These are phyloP conservation scores for Andrena chrysosceles DNA, from an alignment of 2,888 invertebrate species.

Conservation along the genomic window DNA sequence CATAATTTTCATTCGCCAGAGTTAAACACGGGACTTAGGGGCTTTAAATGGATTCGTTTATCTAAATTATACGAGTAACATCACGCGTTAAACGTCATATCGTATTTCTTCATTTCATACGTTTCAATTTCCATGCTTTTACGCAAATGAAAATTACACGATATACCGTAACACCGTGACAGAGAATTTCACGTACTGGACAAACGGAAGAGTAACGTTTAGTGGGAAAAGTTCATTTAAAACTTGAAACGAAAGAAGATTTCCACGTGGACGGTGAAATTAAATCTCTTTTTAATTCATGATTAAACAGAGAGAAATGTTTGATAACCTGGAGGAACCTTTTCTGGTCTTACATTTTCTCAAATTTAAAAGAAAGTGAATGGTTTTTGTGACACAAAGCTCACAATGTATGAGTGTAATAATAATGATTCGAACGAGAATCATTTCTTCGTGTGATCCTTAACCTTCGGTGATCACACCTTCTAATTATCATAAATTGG, in stretches of 20 bases:
- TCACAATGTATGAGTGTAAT: too few species aligned
- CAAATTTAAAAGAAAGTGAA: background rate
- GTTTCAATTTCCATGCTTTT: background rate
- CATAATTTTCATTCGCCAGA: too few species aligned
- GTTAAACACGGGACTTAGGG: too few species aligned
- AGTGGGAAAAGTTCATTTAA: background rate
- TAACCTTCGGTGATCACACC: too few species aligned
- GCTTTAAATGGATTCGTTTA: too few species aligned
- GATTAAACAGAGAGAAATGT: background rate
- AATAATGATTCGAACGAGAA: too few species aligned
- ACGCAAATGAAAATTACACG: background rate
- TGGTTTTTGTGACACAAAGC: background rate
- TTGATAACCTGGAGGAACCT: background rate
- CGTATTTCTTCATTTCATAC: background rate
- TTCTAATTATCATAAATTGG: too few species aligned
- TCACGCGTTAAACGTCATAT: background rate
- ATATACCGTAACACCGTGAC: background rate
- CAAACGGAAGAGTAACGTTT: background rate
- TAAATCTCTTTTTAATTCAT: background rate
- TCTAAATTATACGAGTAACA: too few species aligned
- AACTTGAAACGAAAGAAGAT: background rate
- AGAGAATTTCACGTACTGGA: background rate
- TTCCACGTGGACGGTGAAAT: background rate
- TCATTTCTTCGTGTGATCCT: too few species aligned
- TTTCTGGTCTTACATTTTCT: background rate